Percentiles rank a stretch among this genome's conserved stretches.
Evolutionary conservation across 2,797 vertebrate species (phyloP).

Genomic region (Tiaroga cobitis): DNA sequence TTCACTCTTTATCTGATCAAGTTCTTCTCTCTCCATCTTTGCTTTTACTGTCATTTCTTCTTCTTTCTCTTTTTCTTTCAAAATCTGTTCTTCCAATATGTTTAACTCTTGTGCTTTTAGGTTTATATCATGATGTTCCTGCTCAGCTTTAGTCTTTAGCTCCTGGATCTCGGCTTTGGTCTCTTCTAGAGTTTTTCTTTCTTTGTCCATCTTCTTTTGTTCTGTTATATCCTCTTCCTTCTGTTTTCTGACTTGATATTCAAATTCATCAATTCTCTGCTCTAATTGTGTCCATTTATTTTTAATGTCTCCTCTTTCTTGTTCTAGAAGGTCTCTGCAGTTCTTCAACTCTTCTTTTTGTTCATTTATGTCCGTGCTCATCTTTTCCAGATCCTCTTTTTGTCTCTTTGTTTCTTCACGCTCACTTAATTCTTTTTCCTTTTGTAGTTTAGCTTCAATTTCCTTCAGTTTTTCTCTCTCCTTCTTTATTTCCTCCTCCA

Average conservation of each 20-base stretch:
- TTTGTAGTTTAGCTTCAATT: background rate
- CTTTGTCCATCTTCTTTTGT: background rate
- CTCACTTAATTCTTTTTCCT: conserved; percentile 9
- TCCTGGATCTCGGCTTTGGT: background rate
- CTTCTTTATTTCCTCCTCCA: background rate
- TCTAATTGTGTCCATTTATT: background rate
- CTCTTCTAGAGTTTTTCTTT: background rate
- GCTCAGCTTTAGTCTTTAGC: background rate
- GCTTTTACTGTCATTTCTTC: background rate
- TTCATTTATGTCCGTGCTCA: background rate
- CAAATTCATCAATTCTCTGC: background rate
- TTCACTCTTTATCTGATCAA: background rate
- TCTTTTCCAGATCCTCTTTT: background rate
- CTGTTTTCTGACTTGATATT: background rate
- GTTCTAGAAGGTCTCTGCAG: background rate
- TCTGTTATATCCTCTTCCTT: background rate
- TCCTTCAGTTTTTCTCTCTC: background rate
- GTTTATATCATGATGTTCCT: background rate
- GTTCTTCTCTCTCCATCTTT: background rate
- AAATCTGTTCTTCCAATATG: background rate
- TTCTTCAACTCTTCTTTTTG: background rate
- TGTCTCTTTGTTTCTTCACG: conserved; percentile 1
- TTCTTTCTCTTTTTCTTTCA: background rate
- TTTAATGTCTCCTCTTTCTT: conserved; percentile 9
- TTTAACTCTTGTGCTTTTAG: background rate